Evolutionary conservation across 2,888 invertebrate species (phyloP).

Genomic region (Microctonus brassicae): DNA sequence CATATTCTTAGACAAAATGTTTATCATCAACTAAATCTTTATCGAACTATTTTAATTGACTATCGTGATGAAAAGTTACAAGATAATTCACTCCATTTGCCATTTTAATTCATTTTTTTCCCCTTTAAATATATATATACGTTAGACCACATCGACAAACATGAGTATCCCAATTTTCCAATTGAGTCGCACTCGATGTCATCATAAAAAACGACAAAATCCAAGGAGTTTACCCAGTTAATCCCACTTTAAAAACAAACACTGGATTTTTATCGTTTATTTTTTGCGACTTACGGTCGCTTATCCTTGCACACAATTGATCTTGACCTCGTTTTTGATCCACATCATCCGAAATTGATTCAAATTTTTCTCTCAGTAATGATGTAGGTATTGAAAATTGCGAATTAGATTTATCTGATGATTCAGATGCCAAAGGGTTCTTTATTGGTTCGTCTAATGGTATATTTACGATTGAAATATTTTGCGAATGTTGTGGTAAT

Average conservation of each 20-base stretch:
- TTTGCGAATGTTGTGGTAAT: not conserved
- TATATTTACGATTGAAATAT: constrained; percentile 33
- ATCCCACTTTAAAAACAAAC: constrained; percentile 9
- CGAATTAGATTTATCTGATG: not conserved
- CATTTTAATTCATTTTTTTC: no score
- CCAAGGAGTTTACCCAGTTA: not conserved
- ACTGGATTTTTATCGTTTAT: not conserved
- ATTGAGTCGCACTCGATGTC: not conserved
- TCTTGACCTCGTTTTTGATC: constrained; percentile 52
- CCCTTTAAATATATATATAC: not conserved
- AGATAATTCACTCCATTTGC: no score
- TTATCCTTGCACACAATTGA: constrained; percentile 45
- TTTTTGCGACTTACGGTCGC: constrained; percentile 36
- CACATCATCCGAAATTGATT: constrained; percentile 56
- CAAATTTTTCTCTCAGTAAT: constrained; percentile 59
- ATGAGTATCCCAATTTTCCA: not conserved
- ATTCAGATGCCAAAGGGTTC: not conserved
- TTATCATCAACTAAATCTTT: no score
- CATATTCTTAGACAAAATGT: no score
- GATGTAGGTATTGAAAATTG: constrained; percentile 48
- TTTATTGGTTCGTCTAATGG: constrained; percentile 35
- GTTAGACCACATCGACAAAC: not conserved
- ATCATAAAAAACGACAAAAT: constrained; percentile 10
- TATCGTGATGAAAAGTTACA: no score
- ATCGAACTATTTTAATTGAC: no score